These are phyloP conservation scores for Plagodis dolabraria DNA, from an alignment of 2,888 invertebrate species.

Conservation along the genomic window DNA sequence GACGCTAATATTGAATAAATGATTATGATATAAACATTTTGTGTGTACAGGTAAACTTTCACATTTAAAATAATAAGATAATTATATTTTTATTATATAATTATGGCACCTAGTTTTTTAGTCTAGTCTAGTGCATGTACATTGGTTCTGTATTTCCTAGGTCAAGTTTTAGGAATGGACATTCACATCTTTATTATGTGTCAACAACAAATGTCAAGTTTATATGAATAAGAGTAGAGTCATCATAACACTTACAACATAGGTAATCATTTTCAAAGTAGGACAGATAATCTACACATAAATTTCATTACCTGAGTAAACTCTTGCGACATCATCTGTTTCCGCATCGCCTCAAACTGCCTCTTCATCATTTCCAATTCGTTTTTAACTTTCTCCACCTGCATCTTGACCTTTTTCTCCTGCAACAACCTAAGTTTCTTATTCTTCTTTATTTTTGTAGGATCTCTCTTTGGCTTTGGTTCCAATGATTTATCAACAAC, in stretches of 20 bases:
- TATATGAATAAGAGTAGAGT: no score
- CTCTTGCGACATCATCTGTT: slow-evolving; percentile 61
- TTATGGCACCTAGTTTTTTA: no score
- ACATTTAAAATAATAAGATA: no score
- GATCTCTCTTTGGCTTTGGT: slow-evolving; percentile 40
- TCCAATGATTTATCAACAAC: slow-evolving; percentile 13
- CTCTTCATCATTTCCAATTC: slow-evolving; percentile 70
- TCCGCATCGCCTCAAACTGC: slow-evolving; percentile 71
- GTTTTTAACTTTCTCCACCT: slow-evolving; percentile 67
- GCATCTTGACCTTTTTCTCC: slow-evolving; percentile 66
- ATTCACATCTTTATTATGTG: no score
- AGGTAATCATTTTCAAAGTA: background rate
- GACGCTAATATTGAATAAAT: no score
- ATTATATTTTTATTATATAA: no score
- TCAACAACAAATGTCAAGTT: no score
- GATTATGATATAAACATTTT: no score
- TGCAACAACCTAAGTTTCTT: slow-evolving; percentile 60
- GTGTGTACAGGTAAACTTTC: no score
- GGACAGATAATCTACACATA: background rate
- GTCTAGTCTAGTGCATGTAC: no score
- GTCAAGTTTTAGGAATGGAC: no score
- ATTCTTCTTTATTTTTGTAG: slow-evolving; percentile 62
- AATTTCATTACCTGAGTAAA: slow-evolving; percentile 28
- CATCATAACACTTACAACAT: slow-evolving; percentile 8
- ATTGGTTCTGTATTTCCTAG: no score